These are phyloP conservation scores for Paratrypauchen microcephalus DNA, from an alignment of 2,797 vertebrate genomes.

Conservation along the genomic window DNA sequence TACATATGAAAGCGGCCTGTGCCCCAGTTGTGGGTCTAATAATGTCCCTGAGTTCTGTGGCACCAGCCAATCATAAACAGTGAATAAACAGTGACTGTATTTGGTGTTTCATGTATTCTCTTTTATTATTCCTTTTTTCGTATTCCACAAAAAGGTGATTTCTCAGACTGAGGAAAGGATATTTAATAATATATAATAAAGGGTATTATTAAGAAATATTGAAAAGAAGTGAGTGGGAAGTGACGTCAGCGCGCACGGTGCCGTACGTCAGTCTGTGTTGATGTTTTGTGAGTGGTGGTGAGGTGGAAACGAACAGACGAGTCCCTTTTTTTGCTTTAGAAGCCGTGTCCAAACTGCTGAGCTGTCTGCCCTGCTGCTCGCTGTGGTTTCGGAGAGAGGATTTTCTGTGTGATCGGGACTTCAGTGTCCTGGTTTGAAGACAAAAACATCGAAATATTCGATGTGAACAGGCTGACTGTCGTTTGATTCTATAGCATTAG, in stretches of 20 bases:
- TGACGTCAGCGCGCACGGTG: slow-evolving; percentile 61
- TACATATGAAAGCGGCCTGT: too few relatives aligned
- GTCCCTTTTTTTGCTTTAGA: slow-evolving; percentile 79
- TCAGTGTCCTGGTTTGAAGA: slow-evolving; percentile 38
- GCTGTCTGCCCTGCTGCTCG: slow-evolving; percentile 1
- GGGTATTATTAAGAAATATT: too few relatives aligned
- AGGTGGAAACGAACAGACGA: slow-evolving; percentile 56
- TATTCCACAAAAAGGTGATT: too few relatives aligned
- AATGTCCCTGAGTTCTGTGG: too few relatives aligned
- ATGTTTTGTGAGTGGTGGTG: slow-evolving; percentile 78
- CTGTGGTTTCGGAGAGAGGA: slow-evolving; percentile 24
- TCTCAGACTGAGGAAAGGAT: too few relatives aligned
- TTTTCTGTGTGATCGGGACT: slow-evolving; percentile 21
- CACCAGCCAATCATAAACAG: too few relatives aligned
- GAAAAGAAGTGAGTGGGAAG: slow-evolving; percentile 53
- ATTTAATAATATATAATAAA: too few relatives aligned
- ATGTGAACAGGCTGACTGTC: slow-evolving; percentile 67
- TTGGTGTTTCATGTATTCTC: too few relatives aligned
- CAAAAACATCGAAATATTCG: slow-evolving; percentile 46
- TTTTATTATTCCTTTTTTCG: too few relatives aligned
- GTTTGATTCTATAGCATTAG: slow-evolving; percentile 30
- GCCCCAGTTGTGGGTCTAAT: too few relatives aligned
- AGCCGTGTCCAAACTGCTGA: slow-evolving; percentile 43
- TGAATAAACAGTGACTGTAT: too few relatives aligned
- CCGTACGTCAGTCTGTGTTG: slow-evolving; percentile 78